Evolutionary conservation across 64 coral and sea anemone species (phyloP), one percentile per base, ranked within the genome.

Genomic region (Catalaphyllia jardinei): DNA sequence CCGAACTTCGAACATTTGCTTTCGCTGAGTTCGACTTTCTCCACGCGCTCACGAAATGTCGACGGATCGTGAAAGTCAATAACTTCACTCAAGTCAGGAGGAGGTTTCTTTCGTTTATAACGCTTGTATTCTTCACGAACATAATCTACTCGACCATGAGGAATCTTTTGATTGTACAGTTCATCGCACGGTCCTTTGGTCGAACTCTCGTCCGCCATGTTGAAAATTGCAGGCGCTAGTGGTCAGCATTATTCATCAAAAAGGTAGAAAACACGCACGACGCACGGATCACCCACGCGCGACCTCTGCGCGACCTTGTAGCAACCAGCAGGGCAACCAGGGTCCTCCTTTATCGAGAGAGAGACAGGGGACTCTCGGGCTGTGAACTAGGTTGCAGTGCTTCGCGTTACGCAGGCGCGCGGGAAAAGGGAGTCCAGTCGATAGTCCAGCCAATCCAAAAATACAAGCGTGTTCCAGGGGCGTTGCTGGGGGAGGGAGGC

Each of bases 101-200:
- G 96, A 33, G 96, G 93, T 59, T 89, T 93, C 60, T 93, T 95
- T 73, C 73, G 89, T 74, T 98, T 98, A 79, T 95, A 98, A 28
- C 90, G 93, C 39, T 98, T 98, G 73, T 98, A 95, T 46, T 94
- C 96, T 88, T 98, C 79, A 27, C 96, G 93, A 78, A 98, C 89
- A 39, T 82, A 78, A 30, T 96, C 94, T 60, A 76, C 29, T 2
- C 69, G 76, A 9, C 29, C 19, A n/a, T 24, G 72, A 50, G 52
- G 24, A 75, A 46, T 22, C 19, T 72, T 72, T 0, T 83, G 28
- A 75, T 60, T n/a, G 55, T 2, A 90, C 8, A 20, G 27, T 33
- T 54, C 24, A 42, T 52, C 24, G 25, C 33, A 24, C 33, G 8
- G 15, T 8, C 0, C 15, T 52, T 87, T 1, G 1, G 27, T 24